Evolutionary conservation across 1,140 invertebrate genomes (phyloP).

Genomic region (Drosophila ironensis): DNA sequence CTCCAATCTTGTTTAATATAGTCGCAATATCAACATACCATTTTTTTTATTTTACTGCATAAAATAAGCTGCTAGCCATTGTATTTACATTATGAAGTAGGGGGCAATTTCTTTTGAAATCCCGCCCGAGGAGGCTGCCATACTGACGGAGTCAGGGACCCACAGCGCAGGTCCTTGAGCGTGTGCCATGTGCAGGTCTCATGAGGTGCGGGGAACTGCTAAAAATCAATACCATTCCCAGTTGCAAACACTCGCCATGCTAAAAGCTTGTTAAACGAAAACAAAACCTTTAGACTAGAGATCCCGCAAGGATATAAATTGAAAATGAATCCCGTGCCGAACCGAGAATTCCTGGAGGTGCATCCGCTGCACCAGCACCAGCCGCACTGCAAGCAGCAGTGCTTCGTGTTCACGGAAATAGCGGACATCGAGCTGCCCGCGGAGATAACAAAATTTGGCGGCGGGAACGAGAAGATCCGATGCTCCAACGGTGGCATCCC

Average conservation of each 20-base stretch:
- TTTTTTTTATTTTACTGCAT: too few relatives aligned
- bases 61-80: too few relatives aligned
- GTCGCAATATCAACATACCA: too few relatives aligned
- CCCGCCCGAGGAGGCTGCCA: slow-evolving; percentile 15
- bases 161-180: slow-evolving; percentile 29
- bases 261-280: slow-evolving; percentile 24
- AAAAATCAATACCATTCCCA: slow-evolving; percentile 34
- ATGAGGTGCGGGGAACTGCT: neutral
- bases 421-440: slow-evolving; percentile 79
- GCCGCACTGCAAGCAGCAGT: slow-evolving; percentile 81
- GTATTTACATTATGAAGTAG: too few relatives aligned
- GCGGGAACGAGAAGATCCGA: slow-evolving; percentile 66
- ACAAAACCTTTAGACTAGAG: neutral
- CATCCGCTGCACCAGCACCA: slow-evolving; percentile 78
- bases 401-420: slow-evolving; percentile 81
- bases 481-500: slow-evolving; percentile 72
- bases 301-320: neutral
- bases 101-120: neutral
- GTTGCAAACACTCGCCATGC: neutral
- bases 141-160: neutral
- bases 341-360: slow-evolving; percentile 77
- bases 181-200: neutral
- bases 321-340: slow-evolving; percentile 77
- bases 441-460: slow-evolving; percentile 77
- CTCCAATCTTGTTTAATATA: too few relatives aligned